Evolutionary conservation across 2,888 invertebrate genomes (phyloP).

Genomic region (Drosophila subquinaria): DNA sequence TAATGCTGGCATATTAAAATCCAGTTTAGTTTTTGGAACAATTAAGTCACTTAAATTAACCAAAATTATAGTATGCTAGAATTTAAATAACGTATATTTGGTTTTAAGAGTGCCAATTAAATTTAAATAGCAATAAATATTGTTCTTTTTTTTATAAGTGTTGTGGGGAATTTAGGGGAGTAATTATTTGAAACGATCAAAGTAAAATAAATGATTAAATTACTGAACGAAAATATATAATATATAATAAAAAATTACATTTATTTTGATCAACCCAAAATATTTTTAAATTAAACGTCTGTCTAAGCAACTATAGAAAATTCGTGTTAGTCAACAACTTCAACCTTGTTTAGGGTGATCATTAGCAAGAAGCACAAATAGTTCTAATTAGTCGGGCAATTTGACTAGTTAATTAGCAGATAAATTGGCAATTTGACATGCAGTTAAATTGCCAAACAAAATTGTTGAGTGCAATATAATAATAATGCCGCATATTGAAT

Average conservation of each 20-base stretch:
- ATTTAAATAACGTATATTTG: not conserved
- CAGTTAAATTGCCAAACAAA: not conserved
- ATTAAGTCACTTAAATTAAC: constrained; percentile 33
- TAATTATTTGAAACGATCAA: no score
- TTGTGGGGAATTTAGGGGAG: not conserved
- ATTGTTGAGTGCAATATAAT: constrained; percentile 4
- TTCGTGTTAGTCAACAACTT: not conserved
- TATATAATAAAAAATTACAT: no score
- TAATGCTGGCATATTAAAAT: constrained; percentile 55
- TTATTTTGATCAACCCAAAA: no score
- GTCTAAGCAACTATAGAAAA: not conserved
- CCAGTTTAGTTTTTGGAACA: constrained; percentile 33
- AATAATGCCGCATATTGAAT: constrained; percentile 25
- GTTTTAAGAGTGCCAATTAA: constrained; percentile 1
- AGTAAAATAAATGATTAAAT: no score
- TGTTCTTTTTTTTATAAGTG: constrained; percentile 19
- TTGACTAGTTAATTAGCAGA: constrained; percentile 4
- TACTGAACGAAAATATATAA: no score
- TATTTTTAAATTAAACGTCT: no score
- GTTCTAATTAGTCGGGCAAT: not conserved
- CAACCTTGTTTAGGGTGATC: not conserved
- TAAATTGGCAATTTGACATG: not conserved
- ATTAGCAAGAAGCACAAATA: not conserved
- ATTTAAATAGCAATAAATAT: not conserved
- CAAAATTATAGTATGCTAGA: constrained; percentile 16